Conservation (phyloP, 2,797 vertebrate species). For the Yasuhikotakia modesta region DNA sequence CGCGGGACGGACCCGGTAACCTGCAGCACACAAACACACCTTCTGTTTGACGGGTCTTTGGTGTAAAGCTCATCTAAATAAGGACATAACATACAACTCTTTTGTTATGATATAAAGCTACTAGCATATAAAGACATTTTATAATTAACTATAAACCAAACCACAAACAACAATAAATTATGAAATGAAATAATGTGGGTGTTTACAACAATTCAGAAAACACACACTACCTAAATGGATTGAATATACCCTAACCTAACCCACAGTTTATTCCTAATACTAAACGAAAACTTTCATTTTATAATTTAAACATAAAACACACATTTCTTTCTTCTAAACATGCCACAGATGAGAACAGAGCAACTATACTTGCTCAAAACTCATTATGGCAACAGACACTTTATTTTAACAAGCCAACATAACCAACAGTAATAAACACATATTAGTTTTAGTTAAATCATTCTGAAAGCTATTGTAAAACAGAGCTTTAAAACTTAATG, state of each 20-base stretch:
- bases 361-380: not conserved
- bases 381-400: not conserved
- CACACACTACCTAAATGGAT: no score
- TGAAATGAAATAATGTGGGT: no score
- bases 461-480: no score
- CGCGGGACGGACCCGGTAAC: constrained; percentile 94
- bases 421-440: not conserved
- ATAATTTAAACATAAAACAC: not conserved
- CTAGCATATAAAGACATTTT: no score
- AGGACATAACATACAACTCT: not conserved
- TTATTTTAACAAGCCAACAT: not conserved
- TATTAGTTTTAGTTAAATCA: not conserved
- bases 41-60: not conserved
- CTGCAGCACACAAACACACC: constrained; percentile 68
- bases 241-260: no score
- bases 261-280: constrained; percentile 8
- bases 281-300: not conserved
- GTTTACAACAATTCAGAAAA: no score
- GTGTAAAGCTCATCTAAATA: not conserved
- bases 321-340: constrained; percentile 21
- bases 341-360: not conserved
- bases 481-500: not conserved
- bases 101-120: no score
- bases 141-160: no score
- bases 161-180: no score